Evolutionary conservation across 2,888 invertebrate genomes (phyloP), one percentile per base, ranked within the genome.

Genomic region (Alloscopus bannaensis): DNA sequence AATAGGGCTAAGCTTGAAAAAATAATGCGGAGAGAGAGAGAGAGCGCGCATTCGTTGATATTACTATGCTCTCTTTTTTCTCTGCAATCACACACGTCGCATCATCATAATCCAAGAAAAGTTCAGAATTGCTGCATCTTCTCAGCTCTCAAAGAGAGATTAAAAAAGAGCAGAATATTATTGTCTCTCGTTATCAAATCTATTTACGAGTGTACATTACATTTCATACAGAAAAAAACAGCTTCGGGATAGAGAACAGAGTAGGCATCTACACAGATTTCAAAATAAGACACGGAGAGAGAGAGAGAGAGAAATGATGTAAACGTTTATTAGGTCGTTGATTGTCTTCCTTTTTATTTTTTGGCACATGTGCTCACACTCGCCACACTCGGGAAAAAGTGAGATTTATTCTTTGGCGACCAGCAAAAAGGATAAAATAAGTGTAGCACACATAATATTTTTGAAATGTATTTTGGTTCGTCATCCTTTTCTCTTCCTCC

Each of bases 271-370:
- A n/a, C n/a, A n/a, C n/a, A n/a, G n/a, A n/a, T n/a, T n/a, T n/a
- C n/a, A 57, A 28, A 28, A 16, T 45, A 16, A 57, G 22, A 57
- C n/a, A 20, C n/a, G 57, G 20, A 29, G 31, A 62, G 24, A 18
- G 18, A 50, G 20, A 50, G n/a, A 11, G n/a, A 31, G 59, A 31
- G 31, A 59, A 24, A 22, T 62, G 62, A 62, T 62, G 36, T 62
- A 62, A 62, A 62, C 22, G 20, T 62, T 62, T 62, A 62, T 62
- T 62, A 62, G 62, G 62, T 62, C 62, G 62, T 62, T 42, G 62
- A 57, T 62, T 62, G 62, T 36, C 24, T 62, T 36, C 36, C 42
- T 36, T 26, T 36, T 42, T 62, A n/a, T 57, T 31, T 57, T 57
- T 57, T 22, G 62, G 24, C 42, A 62, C 42, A 20, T 62, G 28